phyloP scores from a whole-genome alignment of 2,797 vertebrate species.

The Chanos chanos region DNA sequence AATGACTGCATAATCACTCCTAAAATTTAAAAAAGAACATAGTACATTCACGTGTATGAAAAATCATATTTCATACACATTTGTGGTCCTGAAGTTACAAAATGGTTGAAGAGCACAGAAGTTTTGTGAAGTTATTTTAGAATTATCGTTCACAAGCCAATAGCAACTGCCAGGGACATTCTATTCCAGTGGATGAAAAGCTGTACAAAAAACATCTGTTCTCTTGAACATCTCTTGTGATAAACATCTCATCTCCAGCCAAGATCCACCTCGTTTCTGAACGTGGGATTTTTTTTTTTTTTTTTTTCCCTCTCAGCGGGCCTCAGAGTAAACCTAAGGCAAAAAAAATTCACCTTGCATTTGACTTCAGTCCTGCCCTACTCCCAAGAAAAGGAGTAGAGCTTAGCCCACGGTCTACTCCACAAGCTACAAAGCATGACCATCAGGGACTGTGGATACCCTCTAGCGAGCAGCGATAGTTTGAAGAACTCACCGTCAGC shows the following conservation, averaged over 20 bases:
- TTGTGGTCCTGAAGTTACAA: no score
- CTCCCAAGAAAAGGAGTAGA: conserved; percentile 10
- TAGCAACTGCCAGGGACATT: no score
- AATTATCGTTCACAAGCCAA: no score
- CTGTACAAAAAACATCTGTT: no score
- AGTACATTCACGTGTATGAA: no score
- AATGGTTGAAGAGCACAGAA: no score
- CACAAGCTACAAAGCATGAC: conserved; percentile 54
- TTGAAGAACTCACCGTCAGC: conserved; percentile 89
- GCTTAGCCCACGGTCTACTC: conserved; percentile 56
- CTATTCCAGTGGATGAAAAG: no score
- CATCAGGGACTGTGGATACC: conserved; percentile 47
- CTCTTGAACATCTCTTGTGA: conserved; percentile 1
- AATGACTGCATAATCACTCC: no score
- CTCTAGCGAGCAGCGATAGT: conserved; percentile 64
- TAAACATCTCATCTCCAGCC: conserved; percentile 49
- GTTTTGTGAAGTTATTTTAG: no score
- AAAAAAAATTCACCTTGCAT: conserved; percentile 53
- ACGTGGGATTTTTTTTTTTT: no score
- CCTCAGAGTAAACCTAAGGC: conserved; percentile 58
- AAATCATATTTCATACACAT: no score
- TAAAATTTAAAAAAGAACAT: no score
- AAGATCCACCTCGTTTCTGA: conserved; percentile 47
- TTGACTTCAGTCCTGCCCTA: conserved; percentile 33
- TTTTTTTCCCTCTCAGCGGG: conserved; percentile 50